Base-by-base conservation (phyloP, 2,797 vertebrate species). In the Bradypus variegatus region DNA sequence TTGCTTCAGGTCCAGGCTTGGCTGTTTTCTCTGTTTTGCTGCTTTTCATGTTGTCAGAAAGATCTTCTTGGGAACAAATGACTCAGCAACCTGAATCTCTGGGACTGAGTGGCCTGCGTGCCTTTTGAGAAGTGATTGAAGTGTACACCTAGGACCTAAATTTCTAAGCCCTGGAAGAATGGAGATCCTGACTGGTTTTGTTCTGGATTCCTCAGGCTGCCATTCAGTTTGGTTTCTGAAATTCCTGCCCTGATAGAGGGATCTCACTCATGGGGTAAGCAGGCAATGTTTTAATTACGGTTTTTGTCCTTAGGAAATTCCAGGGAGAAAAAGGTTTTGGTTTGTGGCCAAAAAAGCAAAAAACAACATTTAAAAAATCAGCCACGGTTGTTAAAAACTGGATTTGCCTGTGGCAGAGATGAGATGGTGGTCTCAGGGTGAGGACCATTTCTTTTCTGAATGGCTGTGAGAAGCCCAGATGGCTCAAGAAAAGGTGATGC, bases 41-140 rank as follows among this genome's bases (percentile, higher is more conserved):
- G 80, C 87, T 89, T 92, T 94, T 91, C 90, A 16, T 92, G 93
- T 93, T 95, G 91, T 94, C 93, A 70, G 93, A 89, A 92, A 86
- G 84, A 86, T 94, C 94, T 95, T 95, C 95, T 93, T 94, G 93
- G 93, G 95, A 94, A 95, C 90, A 96, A 93, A 96, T 96, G 96
- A 96, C 96, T 96, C 95, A 96, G 95, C 96, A 96, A 55, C 94
- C 93, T 86, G 87, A 90, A 82, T 92, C 90, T 67, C 45, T 21
- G 90, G 67, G 91, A 48, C 88, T 29, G 38, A 78, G 75, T 65
- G 69, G 88, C 79, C 72, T 80, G 2, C 62, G 45, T 82, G 93
- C 88, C 84, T 94, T 93, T 79, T n/a, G 82, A 75, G 67, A 67
- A 94, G 77, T 27, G 67, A 91, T 8, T 55, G 72, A 90, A 16